Evolutionary conservation across 2,113 vertebrate genomes (phyloP).

Genomic region (Lampris incognitus): DNA sequence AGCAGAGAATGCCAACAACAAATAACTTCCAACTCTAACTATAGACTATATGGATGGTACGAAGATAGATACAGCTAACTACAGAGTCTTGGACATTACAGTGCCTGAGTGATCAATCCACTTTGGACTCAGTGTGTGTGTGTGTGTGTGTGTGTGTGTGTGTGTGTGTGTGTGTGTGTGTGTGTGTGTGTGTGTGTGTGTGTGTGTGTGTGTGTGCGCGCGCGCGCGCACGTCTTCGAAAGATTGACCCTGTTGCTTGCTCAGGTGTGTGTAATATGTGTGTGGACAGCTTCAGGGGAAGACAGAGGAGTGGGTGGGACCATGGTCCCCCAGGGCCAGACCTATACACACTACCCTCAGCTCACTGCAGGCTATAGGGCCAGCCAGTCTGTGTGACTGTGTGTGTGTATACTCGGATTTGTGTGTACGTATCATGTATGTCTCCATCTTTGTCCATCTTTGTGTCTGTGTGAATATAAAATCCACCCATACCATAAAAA

Average conservation of each 20-base stretch:
- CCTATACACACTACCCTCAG: slow-evolving; percentile 23
- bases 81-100: background rate
- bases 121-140: background rate
- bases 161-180: background rate
- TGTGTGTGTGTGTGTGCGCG: slow-evolving; percentile 11
- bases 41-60: too few relatives aligned
- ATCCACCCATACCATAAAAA: background rate
- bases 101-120: background rate
- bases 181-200: slow-evolving; percentile 21
- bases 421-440: background rate
- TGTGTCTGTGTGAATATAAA: background rate
- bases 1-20: too few relatives aligned
- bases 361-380: slow-evolving; percentile 36
- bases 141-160: slow-evolving; percentile 13
- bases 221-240: too few relatives aligned
- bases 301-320: slow-evolving; percentile 35
- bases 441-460: background rate
- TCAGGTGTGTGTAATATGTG: slow-evolving; percentile 58
- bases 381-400: background rate
- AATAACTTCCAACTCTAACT: too few relatives aligned
- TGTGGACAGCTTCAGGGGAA: slow-evolving; percentile 51
- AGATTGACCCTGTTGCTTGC: slow-evolving; percentile 56
- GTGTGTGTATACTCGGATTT: background rate
- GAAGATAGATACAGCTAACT: too few relatives aligned
- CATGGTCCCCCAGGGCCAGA: slow-evolving; percentile 30